phyloP scores from a whole-genome alignment of 2,888 invertebrate genomes.

The Microdon myrmicae region DNA sequence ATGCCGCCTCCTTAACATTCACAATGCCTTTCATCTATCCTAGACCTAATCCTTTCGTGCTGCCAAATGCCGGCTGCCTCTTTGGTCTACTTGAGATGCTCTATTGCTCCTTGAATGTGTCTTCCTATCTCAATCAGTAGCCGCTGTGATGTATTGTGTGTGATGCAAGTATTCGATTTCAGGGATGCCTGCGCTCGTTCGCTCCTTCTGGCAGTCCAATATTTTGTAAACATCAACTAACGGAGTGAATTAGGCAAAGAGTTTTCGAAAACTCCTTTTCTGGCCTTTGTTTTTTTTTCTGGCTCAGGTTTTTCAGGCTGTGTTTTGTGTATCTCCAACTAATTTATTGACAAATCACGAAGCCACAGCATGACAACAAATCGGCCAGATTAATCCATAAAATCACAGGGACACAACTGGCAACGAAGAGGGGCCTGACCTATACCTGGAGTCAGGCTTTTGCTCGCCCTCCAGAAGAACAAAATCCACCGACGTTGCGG shows the following conservation, averaged over 20 bases:
- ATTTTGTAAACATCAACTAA: constrained; percentile 27
- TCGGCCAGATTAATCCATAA: constrained; percentile 47
- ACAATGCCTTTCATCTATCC: constrained; percentile 22
- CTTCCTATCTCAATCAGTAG: constrained; percentile 37
- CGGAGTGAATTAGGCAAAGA: constrained; percentile 40
- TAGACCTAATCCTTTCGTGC: constrained; percentile 41
- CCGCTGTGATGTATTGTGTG: constrained; percentile 2
- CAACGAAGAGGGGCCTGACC: neutral
- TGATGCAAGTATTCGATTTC: constrained; percentile 23
- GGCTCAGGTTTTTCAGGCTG: too few species aligned
- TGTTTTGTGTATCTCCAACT: constrained; percentile 39
- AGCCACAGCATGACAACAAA: constrained; percentile 41
- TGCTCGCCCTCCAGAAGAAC: too few species aligned
- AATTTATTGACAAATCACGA: constrained; percentile 43
- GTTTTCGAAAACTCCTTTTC: too few species aligned
- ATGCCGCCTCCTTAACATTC: constrained; percentile 37
- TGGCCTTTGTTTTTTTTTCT: too few species aligned
- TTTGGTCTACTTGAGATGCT: constrained; percentile 47
- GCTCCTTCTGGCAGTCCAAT: constrained; percentile 12
- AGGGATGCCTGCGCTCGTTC: neutral
- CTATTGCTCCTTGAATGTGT: constrained; percentile 22
- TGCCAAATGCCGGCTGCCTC: constrained; percentile 44
- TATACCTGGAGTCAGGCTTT: too few species aligned
- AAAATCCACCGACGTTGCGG: constrained; percentile 25
- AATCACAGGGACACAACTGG: constrained; percentile 14